phyloP scores from a whole-genome alignment of 2,113 vertebrate species.

The Acrocephalus kingi region DNA sequence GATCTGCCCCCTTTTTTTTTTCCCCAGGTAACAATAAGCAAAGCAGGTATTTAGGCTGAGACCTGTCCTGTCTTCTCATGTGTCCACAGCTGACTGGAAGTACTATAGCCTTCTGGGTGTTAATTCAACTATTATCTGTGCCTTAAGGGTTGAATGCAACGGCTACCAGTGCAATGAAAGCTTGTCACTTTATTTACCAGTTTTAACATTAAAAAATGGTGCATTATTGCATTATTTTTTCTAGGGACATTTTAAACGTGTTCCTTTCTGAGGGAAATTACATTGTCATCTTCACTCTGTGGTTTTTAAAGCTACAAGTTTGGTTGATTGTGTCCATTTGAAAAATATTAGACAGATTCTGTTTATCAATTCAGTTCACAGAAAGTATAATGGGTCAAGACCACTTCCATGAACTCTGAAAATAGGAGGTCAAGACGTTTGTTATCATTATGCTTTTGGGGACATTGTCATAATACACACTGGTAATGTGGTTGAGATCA shows the following conservation, averaged over 20 bases:
- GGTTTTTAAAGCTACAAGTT: background rate
- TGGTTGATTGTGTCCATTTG: background rate
- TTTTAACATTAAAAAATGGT: background rate
- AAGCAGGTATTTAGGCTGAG: background rate
- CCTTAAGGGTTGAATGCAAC: background rate
- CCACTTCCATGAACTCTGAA: background rate
- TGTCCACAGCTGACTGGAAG: background rate
- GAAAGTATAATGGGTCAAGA: background rate
- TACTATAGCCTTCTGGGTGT: background rate
- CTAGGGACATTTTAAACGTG: background rate
- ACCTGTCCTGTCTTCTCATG: background rate
- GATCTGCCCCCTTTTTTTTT: background rate
- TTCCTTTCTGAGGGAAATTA: background rate
- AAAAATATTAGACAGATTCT: background rate
- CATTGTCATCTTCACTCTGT: background rate
- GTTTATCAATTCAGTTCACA: background rate
- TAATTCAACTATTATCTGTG: background rate
- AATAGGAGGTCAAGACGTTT: background rate
- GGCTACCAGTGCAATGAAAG: background rate
- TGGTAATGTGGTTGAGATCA: background rate
- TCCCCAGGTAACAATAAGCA: background rate
- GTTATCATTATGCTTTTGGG: background rate
- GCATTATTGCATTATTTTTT: background rate
- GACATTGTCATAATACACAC: background rate
- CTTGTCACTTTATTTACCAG: background rate